Conservation (phyloP, 1,140 invertebrate genomes). For the Ylistrum balloti region DNA sequence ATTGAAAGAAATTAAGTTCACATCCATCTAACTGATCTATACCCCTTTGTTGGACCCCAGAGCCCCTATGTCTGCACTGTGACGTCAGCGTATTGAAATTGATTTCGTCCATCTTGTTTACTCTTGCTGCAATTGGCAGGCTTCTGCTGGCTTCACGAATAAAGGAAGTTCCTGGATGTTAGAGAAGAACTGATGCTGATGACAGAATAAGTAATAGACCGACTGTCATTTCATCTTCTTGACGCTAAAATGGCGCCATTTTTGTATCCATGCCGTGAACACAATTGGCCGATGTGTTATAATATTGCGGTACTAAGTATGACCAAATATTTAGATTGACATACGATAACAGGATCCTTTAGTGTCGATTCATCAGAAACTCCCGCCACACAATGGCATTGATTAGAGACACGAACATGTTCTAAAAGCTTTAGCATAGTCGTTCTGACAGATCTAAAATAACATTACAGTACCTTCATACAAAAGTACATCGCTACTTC, state of each 20-base stretch:
- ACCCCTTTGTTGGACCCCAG: background rate
- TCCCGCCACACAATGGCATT: background rate
- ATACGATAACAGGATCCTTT: background rate
- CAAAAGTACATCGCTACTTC: background rate
- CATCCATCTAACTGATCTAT: background rate
- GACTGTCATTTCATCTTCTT: background rate
- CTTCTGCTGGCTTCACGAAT: background rate
- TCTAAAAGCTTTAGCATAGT: background rate
- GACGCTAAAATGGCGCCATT: background rate
- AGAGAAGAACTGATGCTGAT: background rate
- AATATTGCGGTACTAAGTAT: background rate
- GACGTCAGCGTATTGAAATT: background rate
- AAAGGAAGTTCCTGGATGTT: background rate
- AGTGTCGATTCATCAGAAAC: background rate
- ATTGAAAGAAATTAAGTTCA: background rate
- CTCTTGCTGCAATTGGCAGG: slow-evolving; percentile 3
- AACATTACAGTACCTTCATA: background rate
- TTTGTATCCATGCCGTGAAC: background rate
- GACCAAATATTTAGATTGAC: background rate
- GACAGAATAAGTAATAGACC: slow-evolving; percentile 6
- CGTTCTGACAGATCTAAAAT: background rate
- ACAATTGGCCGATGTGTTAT: background rate
- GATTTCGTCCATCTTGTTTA: background rate
- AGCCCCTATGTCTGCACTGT: background rate
- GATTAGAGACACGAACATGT: background rate